Conservation (phyloP, 2,888 invertebrate genomes). For the Pegoplata infirma region DNA sequence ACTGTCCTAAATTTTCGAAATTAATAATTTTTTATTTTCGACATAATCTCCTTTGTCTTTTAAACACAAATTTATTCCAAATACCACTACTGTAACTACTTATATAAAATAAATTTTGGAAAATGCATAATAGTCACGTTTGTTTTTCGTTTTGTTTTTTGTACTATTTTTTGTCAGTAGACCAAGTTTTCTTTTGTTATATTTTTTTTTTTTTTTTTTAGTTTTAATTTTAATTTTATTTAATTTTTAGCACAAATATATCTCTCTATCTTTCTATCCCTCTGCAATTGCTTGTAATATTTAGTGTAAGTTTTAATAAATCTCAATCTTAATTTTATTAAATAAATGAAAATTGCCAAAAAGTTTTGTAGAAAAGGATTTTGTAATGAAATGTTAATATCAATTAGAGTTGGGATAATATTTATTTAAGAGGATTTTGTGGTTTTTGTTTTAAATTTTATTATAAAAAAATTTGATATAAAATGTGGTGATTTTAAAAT, state of each 20-base stretch:
- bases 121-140: slow-evolving; percentile 57
- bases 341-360: too few relatives aligned
- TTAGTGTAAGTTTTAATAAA: slow-evolving; percentile 18
- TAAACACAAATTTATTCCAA: too few relatives aligned
- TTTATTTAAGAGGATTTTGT: slow-evolving; percentile 5
- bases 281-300: neutral
- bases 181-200: neutral
- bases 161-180: neutral
- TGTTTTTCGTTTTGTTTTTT: neutral
- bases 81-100: too few relatives aligned
- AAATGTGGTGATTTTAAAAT: too few relatives aligned
- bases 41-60: too few relatives aligned
- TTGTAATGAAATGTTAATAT: too few relatives aligned
- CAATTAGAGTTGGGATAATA: neutral
- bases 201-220: neutral
- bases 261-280: too few relatives aligned
- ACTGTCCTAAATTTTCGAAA: too few relatives aligned
- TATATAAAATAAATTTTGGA: slow-evolving; percentile 44
- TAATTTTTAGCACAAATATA: too few relatives aligned
- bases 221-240: neutral
- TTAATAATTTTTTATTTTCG: too few relatives aligned
- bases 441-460: neutral
- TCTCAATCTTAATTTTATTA: slow-evolving; percentile 29
- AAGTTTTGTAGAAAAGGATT: slow-evolving; percentile 19
- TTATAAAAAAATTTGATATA: too few relatives aligned